A percentile compares a stretch with the other conserved stretches of the same genome.
These are phyloP conservation scores for Sphyrna mokarran DNA, from an alignment of 2,113 vertebrate species.

Conservation along the genomic window DNA sequence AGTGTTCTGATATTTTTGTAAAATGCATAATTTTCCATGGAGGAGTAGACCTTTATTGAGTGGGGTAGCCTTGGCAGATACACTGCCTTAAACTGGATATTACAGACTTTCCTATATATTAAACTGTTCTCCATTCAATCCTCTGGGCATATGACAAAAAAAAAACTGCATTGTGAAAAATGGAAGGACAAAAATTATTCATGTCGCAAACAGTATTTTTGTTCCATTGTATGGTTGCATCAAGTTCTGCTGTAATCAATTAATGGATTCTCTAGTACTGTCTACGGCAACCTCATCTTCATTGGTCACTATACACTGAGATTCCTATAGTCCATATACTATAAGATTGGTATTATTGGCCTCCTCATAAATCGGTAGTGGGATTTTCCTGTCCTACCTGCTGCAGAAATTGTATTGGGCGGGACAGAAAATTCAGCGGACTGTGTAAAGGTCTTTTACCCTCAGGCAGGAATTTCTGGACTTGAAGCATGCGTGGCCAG, in stretches of 20 bases:
- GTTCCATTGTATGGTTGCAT: not conserved
- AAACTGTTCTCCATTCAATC: slow-evolving; percentile 50
- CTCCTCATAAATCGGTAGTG: no score
- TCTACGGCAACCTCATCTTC: no score
- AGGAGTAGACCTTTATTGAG: not conserved
- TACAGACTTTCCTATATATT: not conserved
- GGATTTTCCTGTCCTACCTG: no score
- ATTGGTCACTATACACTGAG: no score
- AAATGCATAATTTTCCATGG: not conserved
- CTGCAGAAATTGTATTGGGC: no score
- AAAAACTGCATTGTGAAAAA: not conserved
- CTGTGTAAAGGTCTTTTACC: no score
- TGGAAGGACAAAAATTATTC: not conserved
- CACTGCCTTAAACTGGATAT: not conserved
- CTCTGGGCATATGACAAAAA: slow-evolving; percentile 28
- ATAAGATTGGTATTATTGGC: no score
- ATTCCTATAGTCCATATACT: no score
- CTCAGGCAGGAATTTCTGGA: no score
- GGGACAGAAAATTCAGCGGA: no score
- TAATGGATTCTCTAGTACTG: no score
- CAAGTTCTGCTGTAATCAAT: not conserved
- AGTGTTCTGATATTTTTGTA: not conserved
- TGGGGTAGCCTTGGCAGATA: not conserved
- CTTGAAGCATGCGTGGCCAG: no score
- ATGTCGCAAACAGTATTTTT: not conserved